Evolutionary conservation across 2,888 invertebrate species (phyloP).

Genomic region (Leptopterna dolabrata): DNA sequence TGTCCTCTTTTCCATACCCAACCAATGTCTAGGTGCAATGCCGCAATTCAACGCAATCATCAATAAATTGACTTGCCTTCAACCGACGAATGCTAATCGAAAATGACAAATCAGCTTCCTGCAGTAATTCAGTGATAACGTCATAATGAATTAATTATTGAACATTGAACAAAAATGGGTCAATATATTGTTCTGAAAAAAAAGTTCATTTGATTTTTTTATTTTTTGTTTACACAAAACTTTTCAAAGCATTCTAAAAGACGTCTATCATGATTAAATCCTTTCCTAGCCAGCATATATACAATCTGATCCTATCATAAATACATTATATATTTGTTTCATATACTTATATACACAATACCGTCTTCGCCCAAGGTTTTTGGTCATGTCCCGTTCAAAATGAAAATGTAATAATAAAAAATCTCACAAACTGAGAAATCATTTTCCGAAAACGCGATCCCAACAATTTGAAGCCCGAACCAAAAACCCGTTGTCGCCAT

Average conservation of each 20-base stretch:
- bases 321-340: conserved; percentile 51
- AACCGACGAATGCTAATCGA: no score
- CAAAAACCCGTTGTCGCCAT: not conserved
- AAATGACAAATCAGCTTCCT: no score
- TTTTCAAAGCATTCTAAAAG: conserved; percentile 20
- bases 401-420: not conserved
- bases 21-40: no score
- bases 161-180: conserved; percentile 5
- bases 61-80: no score
- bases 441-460: not conserved
- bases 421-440: no score
- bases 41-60: no score
- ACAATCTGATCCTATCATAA: conserved; percentile 56
- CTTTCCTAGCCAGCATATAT: conserved; percentile 57
- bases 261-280: conserved; percentile 42
- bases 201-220: not conserved
- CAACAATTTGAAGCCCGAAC: not conserved
- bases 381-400: conserved; percentile 34
- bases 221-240: conserved; percentile 11
- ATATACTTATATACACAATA: conserved; percentile 41
- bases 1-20: not conserved
- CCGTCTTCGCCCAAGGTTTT: conserved; percentile 40
- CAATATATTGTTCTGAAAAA: not conserved
- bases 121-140: not conserved
- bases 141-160: not conserved